Evolutionary conservation across 2,888 invertebrate genomes (phyloP).

Genomic region (Lycaena phlaeas): DNA sequence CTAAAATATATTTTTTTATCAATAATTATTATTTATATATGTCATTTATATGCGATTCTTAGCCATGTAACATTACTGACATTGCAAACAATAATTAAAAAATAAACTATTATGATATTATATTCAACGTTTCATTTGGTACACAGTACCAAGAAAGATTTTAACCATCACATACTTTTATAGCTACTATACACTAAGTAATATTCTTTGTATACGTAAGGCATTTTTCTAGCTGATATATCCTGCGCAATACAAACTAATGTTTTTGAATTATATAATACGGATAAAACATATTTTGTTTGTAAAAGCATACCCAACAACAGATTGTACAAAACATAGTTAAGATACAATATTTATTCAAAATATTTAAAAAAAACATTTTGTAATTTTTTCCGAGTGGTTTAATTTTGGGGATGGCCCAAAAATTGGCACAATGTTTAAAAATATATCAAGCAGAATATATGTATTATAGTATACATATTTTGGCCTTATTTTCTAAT

Average conservation of each 20-base stretch:
- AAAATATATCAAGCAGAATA: no score
- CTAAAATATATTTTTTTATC: no score
- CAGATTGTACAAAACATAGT: no score
- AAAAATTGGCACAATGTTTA: background rate
- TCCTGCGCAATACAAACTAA: background rate
- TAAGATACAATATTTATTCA: no score
- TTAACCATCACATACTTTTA: constrained; percentile 30
- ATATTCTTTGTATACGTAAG: constrained; percentile 1
- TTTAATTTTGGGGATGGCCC: background rate
- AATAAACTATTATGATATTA: constrained; percentile 18
- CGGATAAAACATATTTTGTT: no score
- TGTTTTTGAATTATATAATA: constrained; percentile 5
- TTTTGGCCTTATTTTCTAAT: no score
- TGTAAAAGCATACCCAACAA: no score
- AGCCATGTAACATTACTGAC: background rate
- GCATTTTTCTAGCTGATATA: constrained; percentile 3
- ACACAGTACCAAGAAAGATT: constrained; percentile 50
- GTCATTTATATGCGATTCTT: background rate
- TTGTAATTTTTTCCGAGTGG: no score
- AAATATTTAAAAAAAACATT: no score
- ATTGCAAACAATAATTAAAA: constrained; percentile 4
- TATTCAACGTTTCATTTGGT: constrained; percentile 29
- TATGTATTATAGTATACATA: no score
- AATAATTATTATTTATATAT: no score
- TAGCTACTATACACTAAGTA: constrained; percentile 18